Evolutionary conservation across 1,140 invertebrate species (phyloP), one percentile per base, ranked within the genome.

Genomic region (Phymorhynchus buccinoides): DNA sequence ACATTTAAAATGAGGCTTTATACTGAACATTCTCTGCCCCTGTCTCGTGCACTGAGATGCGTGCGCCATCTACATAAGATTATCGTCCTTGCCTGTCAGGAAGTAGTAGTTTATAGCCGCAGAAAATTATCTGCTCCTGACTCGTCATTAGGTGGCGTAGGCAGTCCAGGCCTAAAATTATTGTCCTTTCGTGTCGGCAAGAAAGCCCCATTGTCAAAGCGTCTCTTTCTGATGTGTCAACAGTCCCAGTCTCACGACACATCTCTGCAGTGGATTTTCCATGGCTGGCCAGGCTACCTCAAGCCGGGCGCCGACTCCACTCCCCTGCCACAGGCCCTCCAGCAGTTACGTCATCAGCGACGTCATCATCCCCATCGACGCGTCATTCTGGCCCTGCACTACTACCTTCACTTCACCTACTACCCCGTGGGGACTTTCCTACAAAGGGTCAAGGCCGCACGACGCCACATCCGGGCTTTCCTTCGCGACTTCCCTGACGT

Each of bases 361-460:
- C 37, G 27, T 9, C 37, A 16, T 41, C 9, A 66, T 44, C 35
- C 7, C 27, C 62, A 71, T 16, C 66, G n/a, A 1, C 62, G 30
- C 16, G n/a, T 71, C 62, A 35, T 83, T 9, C 32, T 83, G 3
- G 37, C 73, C 27, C 35, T 83, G 30, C 81, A 83, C 81, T 83
- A 73, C 66, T 83, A n/a, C 81, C 52, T 83, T 22, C 81, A 83
- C 39, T 39, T 83, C 37, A 9, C 52, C 41, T 62, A 32, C 81
- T 73, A 37, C 32, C 18, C n/a, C 4, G 62, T 37, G 3, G 56
- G 35, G 22, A 39, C 44, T 16, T 83, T 73, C 35, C 81, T 18
- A 30, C 56, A 62, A 16, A n/a, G 37, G 35, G 71, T 84, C 32
- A 30, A 52, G n/a, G 48, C 4, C 22, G 44, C 77, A 16, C n/a